phyloP scores from a whole-genome alignment of 2,888 invertebrate species.

The Xylota segnis region DNA sequence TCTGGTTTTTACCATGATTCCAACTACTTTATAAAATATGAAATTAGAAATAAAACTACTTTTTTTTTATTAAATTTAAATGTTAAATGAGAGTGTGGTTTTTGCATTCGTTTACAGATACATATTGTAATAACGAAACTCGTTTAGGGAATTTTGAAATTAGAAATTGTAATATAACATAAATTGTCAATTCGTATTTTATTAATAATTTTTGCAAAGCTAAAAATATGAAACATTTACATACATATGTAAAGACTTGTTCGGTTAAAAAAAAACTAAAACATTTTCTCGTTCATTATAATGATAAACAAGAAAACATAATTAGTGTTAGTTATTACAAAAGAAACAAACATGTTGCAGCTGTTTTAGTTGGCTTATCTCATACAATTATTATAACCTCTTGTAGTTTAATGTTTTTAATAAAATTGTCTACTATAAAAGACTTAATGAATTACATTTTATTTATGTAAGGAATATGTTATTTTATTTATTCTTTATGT shows the following conservation, averaged over 20 bases:
- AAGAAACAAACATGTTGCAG: conserved; percentile 67
- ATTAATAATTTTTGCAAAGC: conserved; percentile 74
- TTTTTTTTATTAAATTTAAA: conserved; percentile 71
- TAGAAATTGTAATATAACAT: conserved; percentile 75
- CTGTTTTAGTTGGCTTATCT: conserved; percentile 76
- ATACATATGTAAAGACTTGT: conserved; percentile 71
- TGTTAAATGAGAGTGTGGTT: conserved; percentile 76
- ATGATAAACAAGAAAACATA: conserved; percentile 53
- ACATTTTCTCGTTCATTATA: conserved; percentile 60
- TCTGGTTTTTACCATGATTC: conserved; percentile 64
- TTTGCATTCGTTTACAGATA: conserved; percentile 76
- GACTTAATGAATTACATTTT: conserved; percentile 76
- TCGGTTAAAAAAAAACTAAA: conserved; percentile 57
- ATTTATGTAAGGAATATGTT: conserved; percentile 64
- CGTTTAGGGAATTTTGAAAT: conserved; percentile 83
- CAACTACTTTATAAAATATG: conserved; percentile 64
- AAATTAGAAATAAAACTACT: conserved; percentile 48
- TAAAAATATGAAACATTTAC: conserved; percentile 69
- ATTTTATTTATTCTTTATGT: conserved; percentile 66
- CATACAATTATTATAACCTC: conserved; percentile 76
- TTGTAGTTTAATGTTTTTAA: conserved; percentile 77
- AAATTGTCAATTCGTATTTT: conserved; percentile 77
- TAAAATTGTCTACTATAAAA: conserved; percentile 77
- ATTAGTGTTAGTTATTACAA: conserved; percentile 63
- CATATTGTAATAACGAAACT: conserved; percentile 81